phyloP scores from a whole-genome alignment of 2,888 invertebrate species.

The Caenorhabditis panamensis region DNA sequence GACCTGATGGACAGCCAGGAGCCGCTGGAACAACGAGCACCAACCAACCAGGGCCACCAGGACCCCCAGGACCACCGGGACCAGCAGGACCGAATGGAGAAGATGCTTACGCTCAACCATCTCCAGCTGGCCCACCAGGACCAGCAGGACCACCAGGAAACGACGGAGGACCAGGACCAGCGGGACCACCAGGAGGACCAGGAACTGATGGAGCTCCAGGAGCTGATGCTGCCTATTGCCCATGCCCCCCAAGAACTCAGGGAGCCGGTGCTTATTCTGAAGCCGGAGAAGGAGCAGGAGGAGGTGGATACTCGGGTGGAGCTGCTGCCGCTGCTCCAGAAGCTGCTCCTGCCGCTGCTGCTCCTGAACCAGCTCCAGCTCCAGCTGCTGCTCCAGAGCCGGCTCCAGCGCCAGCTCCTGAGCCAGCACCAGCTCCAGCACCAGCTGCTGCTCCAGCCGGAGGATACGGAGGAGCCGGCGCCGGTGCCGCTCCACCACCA shows the following conservation, averaged over 20 bases:
- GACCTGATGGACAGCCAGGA: no score
- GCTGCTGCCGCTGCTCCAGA: constrained; percentile 8
- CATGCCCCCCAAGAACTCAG: constrained; percentile 64
- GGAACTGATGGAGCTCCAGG: constrained; percentile 66
- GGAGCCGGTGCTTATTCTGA: constrained; percentile 45
- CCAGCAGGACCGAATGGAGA: constrained; percentile 65
- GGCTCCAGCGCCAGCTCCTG: constrained; percentile 10
- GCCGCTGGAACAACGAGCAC: constrained; percentile 57
- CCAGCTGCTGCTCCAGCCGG: constrained; percentile 25
- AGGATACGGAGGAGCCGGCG: constrained; percentile 21
- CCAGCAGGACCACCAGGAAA: no score
- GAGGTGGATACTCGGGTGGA: constrained; percentile 1
- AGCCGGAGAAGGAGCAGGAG: constrained; percentile 13
- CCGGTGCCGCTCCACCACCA: constrained; percentile 13
- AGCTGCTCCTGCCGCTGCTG: neutral
- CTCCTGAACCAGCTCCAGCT: neutral
- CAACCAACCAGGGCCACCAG: constrained; percentile 67
- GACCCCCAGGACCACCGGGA: constrained; percentile 71
- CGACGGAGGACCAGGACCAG: no score
- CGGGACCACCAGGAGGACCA: constrained; percentile 68
- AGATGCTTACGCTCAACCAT: constrained; percentile 60
- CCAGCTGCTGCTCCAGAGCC: constrained; percentile 1
- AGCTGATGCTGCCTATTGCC: constrained; percentile 67
- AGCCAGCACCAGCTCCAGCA: constrained; percentile 6
- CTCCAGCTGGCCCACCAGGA: constrained; percentile 70